phyloP scores from a whole-genome alignment of 2,888 invertebrate genomes.

The Rhopalosiphum nymphaeae region DNA sequence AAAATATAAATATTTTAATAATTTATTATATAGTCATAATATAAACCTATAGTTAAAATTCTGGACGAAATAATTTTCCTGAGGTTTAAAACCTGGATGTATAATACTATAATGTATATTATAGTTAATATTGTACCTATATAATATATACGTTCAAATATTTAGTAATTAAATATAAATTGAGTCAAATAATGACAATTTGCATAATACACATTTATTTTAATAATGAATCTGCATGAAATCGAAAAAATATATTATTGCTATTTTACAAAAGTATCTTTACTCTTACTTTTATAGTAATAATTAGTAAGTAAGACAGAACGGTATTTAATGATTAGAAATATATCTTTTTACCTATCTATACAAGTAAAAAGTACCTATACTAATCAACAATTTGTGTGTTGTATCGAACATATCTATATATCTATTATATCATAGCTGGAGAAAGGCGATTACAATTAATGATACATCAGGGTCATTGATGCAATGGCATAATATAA shows the following conservation, averaged over 20 bases:
- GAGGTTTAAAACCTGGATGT: background rate
- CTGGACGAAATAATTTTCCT: background rate
- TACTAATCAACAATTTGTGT: background rate
- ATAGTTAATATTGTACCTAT: background rate
- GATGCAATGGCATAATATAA: slow-evolving; percentile 46
- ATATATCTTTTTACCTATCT: background rate
- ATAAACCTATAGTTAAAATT: background rate
- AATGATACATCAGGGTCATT: slow-evolving; percentile 51
- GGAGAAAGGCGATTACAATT: slow-evolving; percentile 61
- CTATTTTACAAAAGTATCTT: background rate
- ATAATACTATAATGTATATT: too few relatives aligned
- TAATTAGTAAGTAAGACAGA: background rate
- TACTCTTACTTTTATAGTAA: background rate
- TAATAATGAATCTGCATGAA: background rate
- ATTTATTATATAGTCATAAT: background rate
- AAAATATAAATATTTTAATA: background rate
- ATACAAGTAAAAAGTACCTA: background rate
- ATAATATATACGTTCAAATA: background rate
- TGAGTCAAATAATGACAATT: background rate
- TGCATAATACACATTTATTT: background rate
- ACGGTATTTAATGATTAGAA: background rate
- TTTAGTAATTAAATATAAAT: background rate
- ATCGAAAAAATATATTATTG: background rate
- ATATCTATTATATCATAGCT: slow-evolving; percentile 58
- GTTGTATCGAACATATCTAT: background rate